Evolutionary conservation across 2,797 vertebrate species (phyloP), one percentile per base, ranked within the genome.

Genomic region (Benthosema pterotum): DNA sequence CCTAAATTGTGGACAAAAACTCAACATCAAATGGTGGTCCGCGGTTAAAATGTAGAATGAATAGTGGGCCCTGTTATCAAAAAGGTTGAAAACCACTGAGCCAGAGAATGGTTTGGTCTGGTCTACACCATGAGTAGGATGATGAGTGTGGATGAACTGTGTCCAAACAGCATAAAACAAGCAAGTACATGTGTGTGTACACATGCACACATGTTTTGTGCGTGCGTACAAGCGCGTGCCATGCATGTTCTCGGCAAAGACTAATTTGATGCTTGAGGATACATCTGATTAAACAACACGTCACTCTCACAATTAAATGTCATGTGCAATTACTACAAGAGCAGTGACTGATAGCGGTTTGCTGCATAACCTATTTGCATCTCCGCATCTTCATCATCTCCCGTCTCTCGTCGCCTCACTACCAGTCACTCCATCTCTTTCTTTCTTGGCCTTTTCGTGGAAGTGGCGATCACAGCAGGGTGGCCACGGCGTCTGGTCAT

Each of bases 241-340:
- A n/a, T 54, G 73, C 28, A 51, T 52, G 83, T 77, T 77, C 65
- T 73, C 72, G 56, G 56, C 16, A 2, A 65, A 71, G 76, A 80
- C 75, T 91, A 88, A 91, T 92, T 88, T 87, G 78, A 81, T 83
- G 84, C 86, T 89, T 1, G 55, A 83, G 86, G 88, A 88, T 87
- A 82, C 83, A 85, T 85, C 77, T 80, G 81, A 91, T 93, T 91
- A 89, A 91, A 87, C 82, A 79, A 69, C 32, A 76, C 15, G 58
- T 49, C 59, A 60, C 71, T 75, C 67, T 72, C 60, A 78, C 86
- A 91, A 87, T 92, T 87, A 91, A 89, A 92, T 88, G 89, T 87
- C 89, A 89, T 77, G 81, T 82, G 80, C 79, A 88, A 91, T 92
- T 92, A 90, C 69, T 56, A 60, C 42, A 68, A 75, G 79, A 73